Evolutionary conservation across 2,113 vertebrate species (phyloP), one percentile per base, ranked within the genome.

Genomic region (Seriola quinqueradiata): DNA sequence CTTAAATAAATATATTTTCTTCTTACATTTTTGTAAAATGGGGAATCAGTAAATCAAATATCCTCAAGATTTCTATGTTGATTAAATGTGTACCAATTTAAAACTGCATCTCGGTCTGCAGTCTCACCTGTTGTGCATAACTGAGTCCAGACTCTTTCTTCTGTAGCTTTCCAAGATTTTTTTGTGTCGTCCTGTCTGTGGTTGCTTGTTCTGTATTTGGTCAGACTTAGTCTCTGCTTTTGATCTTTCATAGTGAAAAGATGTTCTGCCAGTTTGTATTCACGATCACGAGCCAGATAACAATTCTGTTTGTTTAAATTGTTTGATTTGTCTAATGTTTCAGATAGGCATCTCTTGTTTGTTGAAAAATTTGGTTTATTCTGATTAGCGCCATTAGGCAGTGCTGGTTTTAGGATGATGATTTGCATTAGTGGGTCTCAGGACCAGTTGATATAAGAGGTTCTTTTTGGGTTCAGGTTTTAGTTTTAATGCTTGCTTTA

Each of bases 281-380:
- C 44, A 28, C 5, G 64, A 79, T 79, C 70, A 34, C 36, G 50
- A 71, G 65, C 65, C 74, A 70, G 63, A 86, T 82, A 83, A 73
- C 46, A 59, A 58, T 68, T 70, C 57, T 4, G 46, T 79, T 54
- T 70, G 75, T 84, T 89, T 83, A 52, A 76, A 34, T 75, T 75
- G 57, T 77, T 66, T 80, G 59, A 81, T 67, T 59, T 75, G 81
- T 83, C 79, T 63, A 77, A 71, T 82, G 54, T 78, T 70, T 12
- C 61, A 79, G 77, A 90, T 84, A 72, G 36, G 55, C 69, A 86
- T 84, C 80, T 79, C 14, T 0, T 77, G 76, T 75, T 55, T 75
- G 65, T 76, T 80, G 74, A 80, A 88, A 67, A 23, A 8, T 63
- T 32, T 19, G 0, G 48, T 82, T 89, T 76, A 66, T 77, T 87